Evolutionary conservation across 2,113 vertebrate genomes (phyloP).

Genomic region (Cyanoderma ruficeps): DNA sequence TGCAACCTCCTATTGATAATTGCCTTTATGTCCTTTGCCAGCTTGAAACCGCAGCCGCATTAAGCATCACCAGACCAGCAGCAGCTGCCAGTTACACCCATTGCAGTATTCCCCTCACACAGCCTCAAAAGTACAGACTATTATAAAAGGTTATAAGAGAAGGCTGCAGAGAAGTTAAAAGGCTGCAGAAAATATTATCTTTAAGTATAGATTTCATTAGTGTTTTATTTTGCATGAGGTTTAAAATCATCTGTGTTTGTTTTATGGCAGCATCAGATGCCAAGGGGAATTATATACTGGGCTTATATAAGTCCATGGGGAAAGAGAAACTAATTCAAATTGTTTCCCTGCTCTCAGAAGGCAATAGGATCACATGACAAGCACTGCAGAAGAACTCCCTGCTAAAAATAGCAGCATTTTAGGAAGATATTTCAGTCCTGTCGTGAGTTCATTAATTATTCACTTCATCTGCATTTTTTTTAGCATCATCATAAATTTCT

Average conservation of each 20-base stretch:
- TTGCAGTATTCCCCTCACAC: background rate
- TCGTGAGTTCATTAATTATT: slow-evolving; percentile 33
- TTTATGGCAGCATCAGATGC: slow-evolving; percentile 56
- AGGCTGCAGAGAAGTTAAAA: no score
- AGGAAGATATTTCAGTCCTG: slow-evolving; percentile 57
- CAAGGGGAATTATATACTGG: background rate
- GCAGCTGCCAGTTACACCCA: background rate
- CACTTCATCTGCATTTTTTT: slow-evolving; percentile 44
- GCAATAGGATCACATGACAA: slow-evolving; percentile 55
- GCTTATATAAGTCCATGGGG: background rate
- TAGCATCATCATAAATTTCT: slow-evolving; percentile 57
- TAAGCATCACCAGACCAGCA: background rate
- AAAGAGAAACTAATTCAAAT: slow-evolving; percentile 51
- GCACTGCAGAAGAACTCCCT: slow-evolving; percentile 44
- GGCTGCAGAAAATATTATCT: background rate
- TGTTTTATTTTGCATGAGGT: slow-evolving; percentile 1
- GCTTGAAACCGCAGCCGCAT: background rate
- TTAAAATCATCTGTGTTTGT: slow-evolving; percentile 30
- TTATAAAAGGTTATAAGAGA: background rate
- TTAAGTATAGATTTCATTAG: background rate
- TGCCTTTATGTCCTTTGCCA: background rate
- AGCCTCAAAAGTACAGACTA: background rate
- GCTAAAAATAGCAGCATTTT: slow-evolving; percentile 55
- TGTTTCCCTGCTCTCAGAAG: slow-evolving; percentile 53
- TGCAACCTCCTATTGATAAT: background rate